Evolutionary conservation across 2,888 invertebrate species (phyloP).

Genomic region (Piscicola geometra): DNA sequence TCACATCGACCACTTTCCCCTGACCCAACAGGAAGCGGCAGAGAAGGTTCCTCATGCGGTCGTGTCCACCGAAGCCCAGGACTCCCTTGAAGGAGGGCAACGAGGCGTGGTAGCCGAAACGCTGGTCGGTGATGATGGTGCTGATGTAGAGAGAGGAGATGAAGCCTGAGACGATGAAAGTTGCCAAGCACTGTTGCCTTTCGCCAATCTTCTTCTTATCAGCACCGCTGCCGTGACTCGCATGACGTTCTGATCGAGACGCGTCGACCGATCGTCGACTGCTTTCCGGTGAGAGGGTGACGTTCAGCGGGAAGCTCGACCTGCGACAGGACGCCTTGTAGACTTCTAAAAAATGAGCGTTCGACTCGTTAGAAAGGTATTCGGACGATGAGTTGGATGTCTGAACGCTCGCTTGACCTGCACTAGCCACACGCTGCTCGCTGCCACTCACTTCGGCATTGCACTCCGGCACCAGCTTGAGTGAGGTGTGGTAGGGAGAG

Average conservation of each 20-base stretch:
- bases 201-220: neutral
- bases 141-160: slow-evolving; percentile 7
- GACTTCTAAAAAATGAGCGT: neutral
- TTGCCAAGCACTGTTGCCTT: neutral
- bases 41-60: neutral
- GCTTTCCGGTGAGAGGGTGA: neutral
- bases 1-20: too few species aligned
- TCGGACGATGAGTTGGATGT: neutral
- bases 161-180: slow-evolving; percentile 7
- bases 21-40: too few species aligned
- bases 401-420: too few species aligned
- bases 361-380: neutral
- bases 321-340: slow-evolving; percentile 4
- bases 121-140: neutral
- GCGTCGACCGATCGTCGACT: too few species aligned
- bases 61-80: slow-evolving; percentile 19
- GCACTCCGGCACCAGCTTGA: neutral
- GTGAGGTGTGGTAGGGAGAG: neutral
- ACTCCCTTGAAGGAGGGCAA: slow-evolving; percentile 2
- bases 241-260: too few species aligned
- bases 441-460: neutral
- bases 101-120: neutral
- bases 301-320: slow-evolving; percentile 27
- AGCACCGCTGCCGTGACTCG: neutral
- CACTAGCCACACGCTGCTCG: too few species aligned